phyloP scores from a whole-genome alignment of 2,113 vertebrate genomes.

The Dicerorhinus sumatrensis region DNA sequence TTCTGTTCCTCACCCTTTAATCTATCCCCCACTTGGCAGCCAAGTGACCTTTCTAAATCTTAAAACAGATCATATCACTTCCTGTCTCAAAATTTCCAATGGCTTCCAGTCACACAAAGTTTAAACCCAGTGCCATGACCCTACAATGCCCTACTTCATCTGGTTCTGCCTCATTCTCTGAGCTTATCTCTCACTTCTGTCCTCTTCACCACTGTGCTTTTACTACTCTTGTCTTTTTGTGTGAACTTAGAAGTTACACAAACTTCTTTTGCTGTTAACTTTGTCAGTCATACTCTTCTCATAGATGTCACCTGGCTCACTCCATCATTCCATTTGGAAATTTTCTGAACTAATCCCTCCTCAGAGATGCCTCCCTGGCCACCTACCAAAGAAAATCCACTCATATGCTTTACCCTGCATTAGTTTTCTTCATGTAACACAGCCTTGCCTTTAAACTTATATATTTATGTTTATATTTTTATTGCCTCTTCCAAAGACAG shows the following conservation, averaged over 20 bases:
- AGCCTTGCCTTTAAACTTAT: neutral
- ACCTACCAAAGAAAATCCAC: neutral
- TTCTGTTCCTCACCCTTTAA: neutral
- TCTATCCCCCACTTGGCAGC: neutral
- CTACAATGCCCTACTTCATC: neutral
- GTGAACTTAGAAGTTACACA: neutral
- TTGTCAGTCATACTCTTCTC: neutral
- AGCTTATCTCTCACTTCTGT: neutral
- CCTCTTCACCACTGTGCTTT: neutral
- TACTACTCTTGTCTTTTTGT: neutral
- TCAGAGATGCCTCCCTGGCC: neutral
- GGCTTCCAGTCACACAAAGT: neutral
- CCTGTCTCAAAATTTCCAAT: neutral
- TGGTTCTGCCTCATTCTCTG: neutral
- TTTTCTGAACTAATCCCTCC: neutral
- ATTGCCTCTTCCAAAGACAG: neutral
- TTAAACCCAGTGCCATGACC: neutral
- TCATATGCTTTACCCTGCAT: neutral
- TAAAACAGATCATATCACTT: neutral
- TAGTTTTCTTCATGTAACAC: neutral
- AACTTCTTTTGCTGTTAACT: neutral
- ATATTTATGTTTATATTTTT: neutral
- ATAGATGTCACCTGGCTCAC: neutral
- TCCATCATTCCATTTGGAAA: neutral
- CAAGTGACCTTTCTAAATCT: neutral